Base-by-base conservation (phyloP, 2,113 vertebrate genomes). In the Trochalopteron elliotii region DNA sequence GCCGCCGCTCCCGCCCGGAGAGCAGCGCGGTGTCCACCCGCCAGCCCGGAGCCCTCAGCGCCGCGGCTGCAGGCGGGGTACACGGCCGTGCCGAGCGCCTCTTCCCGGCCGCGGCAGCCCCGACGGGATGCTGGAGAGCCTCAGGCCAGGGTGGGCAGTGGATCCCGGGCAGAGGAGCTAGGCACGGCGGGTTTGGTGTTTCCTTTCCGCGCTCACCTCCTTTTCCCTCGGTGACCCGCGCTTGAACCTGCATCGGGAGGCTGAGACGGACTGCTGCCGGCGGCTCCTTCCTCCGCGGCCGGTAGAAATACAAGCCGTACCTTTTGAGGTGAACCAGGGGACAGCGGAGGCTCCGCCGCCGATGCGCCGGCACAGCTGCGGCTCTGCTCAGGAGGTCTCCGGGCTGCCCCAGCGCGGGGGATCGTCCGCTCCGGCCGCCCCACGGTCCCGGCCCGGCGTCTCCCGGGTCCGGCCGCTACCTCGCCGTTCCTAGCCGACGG, bases 181-280 rank as follows among this genome's bases (percentile, higher is more conserved):
- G 96, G 84, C 95, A 90, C 47, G 74, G 70, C 47, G 15, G 55
- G 57, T 9, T 27, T 77, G 63, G 53, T 98, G 97, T 98, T 98
- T 97, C 97, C 97, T 98, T 97, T 97, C 93, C 82, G 85, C 94
- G 90, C 96, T 98, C 98, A 98, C 98, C 98, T 96, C 95, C 96
- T 91, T 93, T 96, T 96, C 96, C 93, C 92, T 96, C 89, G 93
- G 95, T 99, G 98, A 99, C 99, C 98, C 94, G 89, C 33, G 98
- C 94, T 98, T 99, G 98, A 99, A 99, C 99, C 97, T 98, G 97
- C 97, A 96, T 96, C 95, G 96, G 97, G 97, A 98, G 98, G 97
- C 97, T 72, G 93, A 91, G 92, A 90, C 88, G 94, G 83, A 76
- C 96, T 63, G 83, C 77, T 65, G 72, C 91, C 88, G 80, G 76